Evolutionary conservation across 2,113 vertebrate species (phyloP).

Genomic region (Willisornis vidua): DNA sequence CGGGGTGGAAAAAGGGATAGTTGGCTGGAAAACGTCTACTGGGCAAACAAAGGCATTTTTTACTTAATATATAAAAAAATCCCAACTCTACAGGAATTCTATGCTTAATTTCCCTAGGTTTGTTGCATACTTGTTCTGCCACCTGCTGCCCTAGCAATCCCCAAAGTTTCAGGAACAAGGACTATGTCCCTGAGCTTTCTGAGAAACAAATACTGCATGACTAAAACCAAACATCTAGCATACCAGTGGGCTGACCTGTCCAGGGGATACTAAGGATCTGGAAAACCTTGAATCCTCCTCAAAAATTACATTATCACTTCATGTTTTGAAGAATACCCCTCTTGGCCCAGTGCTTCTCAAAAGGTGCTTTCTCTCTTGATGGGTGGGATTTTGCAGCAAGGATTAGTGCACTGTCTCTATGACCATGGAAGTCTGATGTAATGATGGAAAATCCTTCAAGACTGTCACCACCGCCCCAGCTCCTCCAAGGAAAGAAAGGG

Average conservation of each 20-base stretch:
- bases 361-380: neutral
- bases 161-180: neutral
- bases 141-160: neutral
- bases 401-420: neutral
- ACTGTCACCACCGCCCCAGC: neutral
- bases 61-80: neutral
- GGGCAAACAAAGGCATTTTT: neutral
- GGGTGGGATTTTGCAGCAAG: neutral
- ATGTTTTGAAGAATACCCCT: neutral
- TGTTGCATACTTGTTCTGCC: neutral
- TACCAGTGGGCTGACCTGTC: neutral
- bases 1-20: conserved; percentile 22
- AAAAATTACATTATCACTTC: neutral
- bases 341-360: neutral
- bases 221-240: neutral
- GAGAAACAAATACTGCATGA: neutral
- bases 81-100: neutral
- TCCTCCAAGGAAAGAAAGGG: neutral
- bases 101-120: neutral
- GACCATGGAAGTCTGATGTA: neutral
- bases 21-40: neutral
- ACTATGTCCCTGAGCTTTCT: neutral
- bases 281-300: neutral
- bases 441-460: neutral
- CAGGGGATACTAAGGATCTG: neutral